A percentile compares a stretch with the other conserved stretches of the same genome.
Conservation (phyloP, 64 coral and sea anemone genomes). For the Pocillopora verrucosa region DNA sequence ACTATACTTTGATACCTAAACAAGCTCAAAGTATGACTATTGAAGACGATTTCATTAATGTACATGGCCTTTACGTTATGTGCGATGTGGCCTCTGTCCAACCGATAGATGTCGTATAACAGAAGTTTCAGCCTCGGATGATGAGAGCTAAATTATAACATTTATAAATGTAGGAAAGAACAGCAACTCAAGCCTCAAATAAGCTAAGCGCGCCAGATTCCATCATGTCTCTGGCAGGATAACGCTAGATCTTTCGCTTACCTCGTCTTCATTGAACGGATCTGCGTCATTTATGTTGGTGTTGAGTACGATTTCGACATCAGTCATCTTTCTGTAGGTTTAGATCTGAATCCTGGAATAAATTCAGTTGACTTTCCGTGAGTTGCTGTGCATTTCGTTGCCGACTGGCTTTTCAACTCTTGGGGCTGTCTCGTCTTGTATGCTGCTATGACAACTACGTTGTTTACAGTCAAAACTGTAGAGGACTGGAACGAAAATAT, state of each 20-base stretch:
- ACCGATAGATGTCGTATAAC: too few relatives aligned
- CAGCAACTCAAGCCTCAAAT: background rate
- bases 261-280: constrained; percentile 74
- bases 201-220: background rate
- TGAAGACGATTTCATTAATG: too few relatives aligned
- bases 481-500: constrained; percentile 4
- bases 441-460: constrained; percentile 37
- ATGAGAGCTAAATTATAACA: background rate
- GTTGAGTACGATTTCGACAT: background rate
- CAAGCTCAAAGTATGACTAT: too few relatives aligned
- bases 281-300: constrained; percentile 30
- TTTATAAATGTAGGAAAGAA: background rate
- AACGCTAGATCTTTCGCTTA: background rate
- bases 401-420: constrained; percentile 9
- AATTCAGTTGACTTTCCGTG: background rate
- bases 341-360: background rate
- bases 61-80: too few relatives aligned
- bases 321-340: background rate
- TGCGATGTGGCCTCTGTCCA: too few relatives aligned
- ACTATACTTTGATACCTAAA: too few relatives aligned
- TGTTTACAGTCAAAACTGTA: constrained; percentile 28
- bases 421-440: background rate
- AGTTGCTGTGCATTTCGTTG: constrained; percentile 27
- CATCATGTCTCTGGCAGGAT: background rate
- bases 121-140: background rate